phyloP scores from a whole-genome alignment of 2,113 vertebrate species.

The Sinosuthora webbiana region DNA sequence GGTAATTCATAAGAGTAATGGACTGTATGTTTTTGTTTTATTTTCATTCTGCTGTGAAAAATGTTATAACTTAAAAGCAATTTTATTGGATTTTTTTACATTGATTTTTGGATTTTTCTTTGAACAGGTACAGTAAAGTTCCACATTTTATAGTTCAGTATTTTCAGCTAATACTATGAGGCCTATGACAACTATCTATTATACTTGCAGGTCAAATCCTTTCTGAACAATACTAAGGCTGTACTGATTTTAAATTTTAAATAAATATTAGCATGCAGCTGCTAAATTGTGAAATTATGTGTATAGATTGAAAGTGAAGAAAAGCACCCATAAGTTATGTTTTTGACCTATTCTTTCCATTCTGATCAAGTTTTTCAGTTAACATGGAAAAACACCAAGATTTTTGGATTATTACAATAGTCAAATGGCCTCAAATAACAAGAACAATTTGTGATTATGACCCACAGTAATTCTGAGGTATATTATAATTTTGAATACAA shows the following conservation, averaged over 20 bases:
- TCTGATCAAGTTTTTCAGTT: neutral
- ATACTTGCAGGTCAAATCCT: neutral
- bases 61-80: neutral
- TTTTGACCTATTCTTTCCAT: neutral
- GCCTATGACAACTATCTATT: neutral
- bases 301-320: neutral
- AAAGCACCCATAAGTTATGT: neutral
- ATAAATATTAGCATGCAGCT: neutral
- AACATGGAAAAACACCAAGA: neutral
- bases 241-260: neutral
- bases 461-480: neutral
- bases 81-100: neutral
- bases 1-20: neutral
- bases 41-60: neutral
- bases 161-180: neutral
- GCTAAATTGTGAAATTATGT: neutral
- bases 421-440: neutral
- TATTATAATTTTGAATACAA: neutral
- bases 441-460: neutral
- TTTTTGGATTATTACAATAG: neutral
- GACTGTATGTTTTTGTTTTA: neutral
- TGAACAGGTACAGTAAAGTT: neutral
- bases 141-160: neutral
- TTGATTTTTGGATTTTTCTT: conserved; percentile 15
- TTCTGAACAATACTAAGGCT: neutral